Conservation (phyloP, 2,113 vertebrate genomes). For the Isurus oxyrinchus region DNA sequence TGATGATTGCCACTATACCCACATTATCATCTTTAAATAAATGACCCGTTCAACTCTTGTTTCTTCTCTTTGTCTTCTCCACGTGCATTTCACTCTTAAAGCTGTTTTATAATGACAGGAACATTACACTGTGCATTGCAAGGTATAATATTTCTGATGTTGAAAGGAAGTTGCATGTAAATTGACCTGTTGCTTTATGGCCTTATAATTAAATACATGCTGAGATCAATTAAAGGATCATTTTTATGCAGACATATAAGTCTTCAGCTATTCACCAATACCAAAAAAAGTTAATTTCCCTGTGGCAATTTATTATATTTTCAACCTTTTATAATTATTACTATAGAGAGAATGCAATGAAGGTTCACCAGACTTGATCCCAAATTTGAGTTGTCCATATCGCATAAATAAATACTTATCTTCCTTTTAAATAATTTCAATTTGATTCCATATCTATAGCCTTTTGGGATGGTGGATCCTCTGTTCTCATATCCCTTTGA, state of each 20-base stretch:
- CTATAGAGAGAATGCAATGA: no score
- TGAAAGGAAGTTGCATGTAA: not conserved
- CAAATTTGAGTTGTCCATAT: not conserved
- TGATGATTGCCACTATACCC: not conserved
- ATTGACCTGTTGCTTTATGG: not conserved
- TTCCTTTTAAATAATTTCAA: not conserved
- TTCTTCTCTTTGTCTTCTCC: not conserved
- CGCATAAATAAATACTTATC: not conserved
- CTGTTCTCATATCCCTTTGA: not conserved
- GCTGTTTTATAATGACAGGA: not conserved
- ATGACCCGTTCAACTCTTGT: not conserved
- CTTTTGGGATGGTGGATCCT: not conserved
- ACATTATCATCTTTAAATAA: not conserved
- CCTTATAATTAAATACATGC: not conserved
- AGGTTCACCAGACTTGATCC: no score
- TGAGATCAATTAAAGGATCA: not conserved
- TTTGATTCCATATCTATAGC: not conserved
- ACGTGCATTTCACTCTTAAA: not conserved
- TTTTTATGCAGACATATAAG: not conserved
- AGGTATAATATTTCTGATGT: not conserved
- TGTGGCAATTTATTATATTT: not conserved
- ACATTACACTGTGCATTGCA: not conserved
- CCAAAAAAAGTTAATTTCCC: not conserved
- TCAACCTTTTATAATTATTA: not conserved
- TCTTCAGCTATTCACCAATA: not conserved